A percentile compares a stretch with the other conserved stretches of the same genome.
Conservation (phyloP, 2,113 vertebrate genomes). For the Bungarus multicinctus region DNA sequence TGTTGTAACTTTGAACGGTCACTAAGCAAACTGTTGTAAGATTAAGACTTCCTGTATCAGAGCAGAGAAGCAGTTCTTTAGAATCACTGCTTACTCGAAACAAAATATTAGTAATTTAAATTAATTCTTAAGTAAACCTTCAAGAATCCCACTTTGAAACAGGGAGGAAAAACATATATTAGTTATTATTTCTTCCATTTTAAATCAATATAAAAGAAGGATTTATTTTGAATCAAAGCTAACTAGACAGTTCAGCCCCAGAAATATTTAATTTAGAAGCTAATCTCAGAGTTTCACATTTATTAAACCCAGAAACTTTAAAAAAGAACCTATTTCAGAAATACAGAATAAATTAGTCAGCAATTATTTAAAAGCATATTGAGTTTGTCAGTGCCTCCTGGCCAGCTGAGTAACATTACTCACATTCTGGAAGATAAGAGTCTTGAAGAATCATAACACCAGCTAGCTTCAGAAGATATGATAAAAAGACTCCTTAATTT, state of each 20-base stretch:
- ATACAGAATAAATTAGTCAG: background rate
- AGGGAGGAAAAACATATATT: background rate
- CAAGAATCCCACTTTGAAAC: background rate
- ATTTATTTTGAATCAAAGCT: background rate
- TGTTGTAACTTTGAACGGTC: background rate
- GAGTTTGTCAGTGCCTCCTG: background rate
- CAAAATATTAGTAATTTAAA: background rate
- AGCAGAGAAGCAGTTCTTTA: background rate
- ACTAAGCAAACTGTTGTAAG: background rate
- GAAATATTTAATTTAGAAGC: background rate
- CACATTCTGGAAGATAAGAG: too few relatives aligned
- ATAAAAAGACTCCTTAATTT: too few relatives aligned
- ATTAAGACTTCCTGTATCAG: background rate
- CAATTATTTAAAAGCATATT: background rate
- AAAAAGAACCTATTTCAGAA: background rate
- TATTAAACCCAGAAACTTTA: background rate
- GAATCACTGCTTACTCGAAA: background rate
- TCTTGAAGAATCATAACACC: too few relatives aligned
- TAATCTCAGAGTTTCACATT: background rate
- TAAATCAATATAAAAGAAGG: background rate
- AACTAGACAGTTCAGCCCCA: background rate
- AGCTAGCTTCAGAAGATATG: too few relatives aligned
- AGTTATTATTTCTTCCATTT: background rate
- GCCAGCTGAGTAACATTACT: background rate
- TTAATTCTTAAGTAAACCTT: background rate